Conservation (phyloP, 2,888 invertebrate species). For the Choristoneura rosaceana region DNA sequence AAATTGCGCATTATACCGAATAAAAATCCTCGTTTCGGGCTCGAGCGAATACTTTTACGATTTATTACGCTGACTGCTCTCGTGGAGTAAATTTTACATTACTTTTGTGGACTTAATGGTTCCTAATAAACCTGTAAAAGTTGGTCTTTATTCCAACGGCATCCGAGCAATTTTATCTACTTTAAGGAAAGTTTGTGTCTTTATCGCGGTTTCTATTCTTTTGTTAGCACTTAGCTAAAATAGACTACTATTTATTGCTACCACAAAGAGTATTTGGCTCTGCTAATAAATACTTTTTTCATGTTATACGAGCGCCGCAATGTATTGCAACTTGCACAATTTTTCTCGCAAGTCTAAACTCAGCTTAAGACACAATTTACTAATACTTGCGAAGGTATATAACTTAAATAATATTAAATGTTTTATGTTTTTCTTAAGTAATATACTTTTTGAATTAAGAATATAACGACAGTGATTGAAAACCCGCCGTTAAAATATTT, state of each 20-base stretch:
- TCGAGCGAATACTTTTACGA: slow-evolving; percentile 10
- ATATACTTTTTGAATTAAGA: no score
- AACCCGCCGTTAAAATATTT: not conserved
- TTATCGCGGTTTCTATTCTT: slow-evolving; percentile 1
- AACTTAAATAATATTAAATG: no score
- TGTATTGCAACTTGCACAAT: no score
- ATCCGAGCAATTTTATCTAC: slow-evolving; percentile 20
- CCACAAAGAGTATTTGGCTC: no score
- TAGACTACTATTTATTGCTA: no score
- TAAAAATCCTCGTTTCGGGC: slow-evolving; percentile 13
- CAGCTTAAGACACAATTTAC: no score
- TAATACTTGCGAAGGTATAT: not conserved
- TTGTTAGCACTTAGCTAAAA: not conserved
- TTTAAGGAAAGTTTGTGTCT: slow-evolving; percentile 20
- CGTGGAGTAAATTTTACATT: slow-evolving; percentile 25
- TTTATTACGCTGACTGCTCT: slow-evolving; percentile 26
- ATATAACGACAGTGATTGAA: not conserved
- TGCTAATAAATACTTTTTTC: no score
- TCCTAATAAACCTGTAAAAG: slow-evolving; percentile 26
- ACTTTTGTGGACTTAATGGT: slow-evolving; percentile 31
- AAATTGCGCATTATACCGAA: slow-evolving; percentile 9
- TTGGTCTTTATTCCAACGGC: not conserved
- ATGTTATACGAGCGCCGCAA: no score
- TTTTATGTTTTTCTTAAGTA: not conserved
- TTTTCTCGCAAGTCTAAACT: no score